Percentiles rank a stretch among this genome's conserved stretches.
phyloP scores from a whole-genome alignment of 2,797 vertebrate species.

The Apodemus agrarius region DNA sequence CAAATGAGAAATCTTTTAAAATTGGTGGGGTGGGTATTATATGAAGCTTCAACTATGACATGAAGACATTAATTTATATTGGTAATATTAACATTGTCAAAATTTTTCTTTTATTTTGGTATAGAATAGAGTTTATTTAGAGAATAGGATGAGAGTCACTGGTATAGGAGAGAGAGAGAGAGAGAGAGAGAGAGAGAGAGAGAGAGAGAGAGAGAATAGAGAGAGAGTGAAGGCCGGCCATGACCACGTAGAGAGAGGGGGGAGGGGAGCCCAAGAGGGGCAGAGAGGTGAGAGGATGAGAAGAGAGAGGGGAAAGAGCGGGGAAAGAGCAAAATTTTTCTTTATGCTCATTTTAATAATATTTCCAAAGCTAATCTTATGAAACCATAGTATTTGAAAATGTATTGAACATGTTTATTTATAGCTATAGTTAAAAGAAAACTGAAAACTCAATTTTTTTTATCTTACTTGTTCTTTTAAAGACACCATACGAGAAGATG shows the following conservation, averaged over 20 bases:
- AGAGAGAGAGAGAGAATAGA: no score
- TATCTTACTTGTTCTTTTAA: conserved; percentile 58
- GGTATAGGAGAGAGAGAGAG: no score
- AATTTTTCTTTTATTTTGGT: no score
- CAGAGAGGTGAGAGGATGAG: no score
- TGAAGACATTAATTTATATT: conserved; percentile 50
- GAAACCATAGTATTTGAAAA: conserved; percentile 30
- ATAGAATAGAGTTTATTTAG: no score
- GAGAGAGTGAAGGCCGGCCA: no score
- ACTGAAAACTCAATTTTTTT: conserved; percentile 25
- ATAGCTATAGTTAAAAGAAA: conserved; percentile 33
- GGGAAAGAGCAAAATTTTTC: no score
- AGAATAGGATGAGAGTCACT: no score
- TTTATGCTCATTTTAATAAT: conserved; percentile 42
- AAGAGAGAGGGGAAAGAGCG: no score
- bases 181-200: no score
- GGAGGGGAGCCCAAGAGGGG: no score
- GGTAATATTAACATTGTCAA: neutral
- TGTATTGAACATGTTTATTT: conserved; percentile 14
- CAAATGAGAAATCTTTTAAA: neutral
- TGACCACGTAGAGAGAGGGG: no score
- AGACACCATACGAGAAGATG: conserved; percentile 36
- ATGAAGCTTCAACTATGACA: neutral
- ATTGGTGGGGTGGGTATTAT: neutral
- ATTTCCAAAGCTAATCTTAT: conserved; percentile 32